Evolutionary conservation across 2,888 invertebrate genomes (phyloP), one percentile per base, ranked within the genome.

Genomic region (Halocaridina rubra): DNA sequence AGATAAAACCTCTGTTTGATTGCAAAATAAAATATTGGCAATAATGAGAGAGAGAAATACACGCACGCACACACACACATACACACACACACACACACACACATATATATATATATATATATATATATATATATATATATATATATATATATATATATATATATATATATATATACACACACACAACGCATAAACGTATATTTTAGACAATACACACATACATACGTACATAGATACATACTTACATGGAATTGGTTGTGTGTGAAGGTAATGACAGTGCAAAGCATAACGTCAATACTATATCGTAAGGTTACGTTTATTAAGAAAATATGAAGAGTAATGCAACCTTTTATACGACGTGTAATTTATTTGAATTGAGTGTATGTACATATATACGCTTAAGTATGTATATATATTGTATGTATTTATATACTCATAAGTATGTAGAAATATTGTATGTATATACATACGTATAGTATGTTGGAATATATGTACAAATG

Each of bases 61-160:
- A 69, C 61, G 64, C 64, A 78, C n/a, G 64, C n/a, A 64, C 19
- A 78, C 33, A 78, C 33, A 78, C 64, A 78, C 30, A 77, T 10
- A 57, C 33, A 78, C 64, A 78, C 33, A 78, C 22, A 57, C 24
- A 75, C 75, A 16, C 13, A 29, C 2, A 69, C 10, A 69, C 29
- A 71, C 19, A 32, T 19, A 71, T 7, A 71, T 19, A 71, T 29
- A 32, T 1, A 71, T 16, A 71, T 33, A 71, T 29, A 71, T 13
- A 32, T 33, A 4, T 19, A 71, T 33, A 71, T 8, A 32, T 2
- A 71, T 33, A 22, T 16, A 71, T 53, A 69, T 30, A 69, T 30
- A 69, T 27, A 69, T 30, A 69, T 30, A 69, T 30, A 69, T 30
- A 69, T 30, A 69, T 30, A 69, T n/a, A 69, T 30, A 27, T 2